phyloP scores from a whole-genome alignment of 2,113 vertebrate species.

The Xiphophorus couchianus region DNA sequence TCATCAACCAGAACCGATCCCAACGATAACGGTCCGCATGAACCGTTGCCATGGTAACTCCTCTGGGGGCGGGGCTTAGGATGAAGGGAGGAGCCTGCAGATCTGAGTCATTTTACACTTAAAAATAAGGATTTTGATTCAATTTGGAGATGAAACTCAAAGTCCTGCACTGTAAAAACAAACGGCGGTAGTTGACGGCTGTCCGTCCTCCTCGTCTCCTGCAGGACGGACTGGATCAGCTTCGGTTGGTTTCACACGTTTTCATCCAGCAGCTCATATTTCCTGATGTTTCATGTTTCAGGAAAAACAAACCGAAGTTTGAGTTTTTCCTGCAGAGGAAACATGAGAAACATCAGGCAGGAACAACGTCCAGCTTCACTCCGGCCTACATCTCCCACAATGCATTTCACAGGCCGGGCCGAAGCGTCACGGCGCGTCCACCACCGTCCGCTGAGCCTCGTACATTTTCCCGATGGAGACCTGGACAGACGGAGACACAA shows the following conservation, averaged over 20 bases:
- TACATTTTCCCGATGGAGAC: slow-evolving; percentile 31
- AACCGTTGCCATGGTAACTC: background rate
- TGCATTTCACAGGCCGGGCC: background rate
- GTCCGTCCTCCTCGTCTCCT: background rate
- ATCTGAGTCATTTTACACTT: background rate
- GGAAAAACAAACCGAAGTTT: no score
- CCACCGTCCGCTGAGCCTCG: slow-evolving; percentile 18
- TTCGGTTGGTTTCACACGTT: no score
- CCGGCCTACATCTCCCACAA: slow-evolving; percentile 23
- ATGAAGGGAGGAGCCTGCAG: background rate
- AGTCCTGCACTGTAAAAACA: background rate
- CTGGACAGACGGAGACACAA: background rate
- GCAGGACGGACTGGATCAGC: background rate
- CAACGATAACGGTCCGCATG: background rate
- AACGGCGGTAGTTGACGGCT: background rate
- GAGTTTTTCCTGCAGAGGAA: no score
- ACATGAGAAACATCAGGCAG: background rate
- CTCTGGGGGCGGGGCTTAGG: background rate
- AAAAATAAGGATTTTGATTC: background rate
- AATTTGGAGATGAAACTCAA: background rate
- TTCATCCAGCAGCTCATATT: background rate
- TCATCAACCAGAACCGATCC: no score
- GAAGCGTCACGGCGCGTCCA: background rate
- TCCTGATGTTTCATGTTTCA: background rate
- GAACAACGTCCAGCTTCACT: background rate